phyloP scores from a whole-genome alignment of 2,113 vertebrate genomes.

The Platysteira castanea region DNA sequence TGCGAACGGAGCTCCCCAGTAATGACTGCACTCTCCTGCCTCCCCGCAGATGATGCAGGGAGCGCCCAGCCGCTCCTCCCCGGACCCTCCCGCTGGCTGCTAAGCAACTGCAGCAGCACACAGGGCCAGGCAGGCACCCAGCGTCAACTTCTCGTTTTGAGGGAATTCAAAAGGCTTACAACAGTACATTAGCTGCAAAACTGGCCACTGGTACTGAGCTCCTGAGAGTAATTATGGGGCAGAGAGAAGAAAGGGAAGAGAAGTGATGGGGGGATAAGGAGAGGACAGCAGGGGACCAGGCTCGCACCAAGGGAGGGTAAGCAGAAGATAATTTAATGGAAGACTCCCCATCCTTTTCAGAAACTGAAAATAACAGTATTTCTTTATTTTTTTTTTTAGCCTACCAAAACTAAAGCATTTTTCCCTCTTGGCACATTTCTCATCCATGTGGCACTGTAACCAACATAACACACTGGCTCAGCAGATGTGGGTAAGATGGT shows the following conservation, averaged over 20 bases:
- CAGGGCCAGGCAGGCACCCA: not conserved
- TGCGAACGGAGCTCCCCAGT: not conserved
- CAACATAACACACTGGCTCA: rapidly evolving
- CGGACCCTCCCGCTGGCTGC: not conserved
- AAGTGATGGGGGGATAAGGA: not conserved
- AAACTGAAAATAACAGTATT: not conserved
- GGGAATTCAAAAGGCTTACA: not conserved
- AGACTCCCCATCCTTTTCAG: not conserved
- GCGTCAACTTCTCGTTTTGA: not conserved
- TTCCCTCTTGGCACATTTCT: not conserved
- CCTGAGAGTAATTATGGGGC: not conserved
- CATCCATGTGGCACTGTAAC: not conserved
- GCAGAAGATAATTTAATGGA: not conserved
- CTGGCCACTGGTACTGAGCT: not conserved
- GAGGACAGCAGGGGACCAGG: not conserved
- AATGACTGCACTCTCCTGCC: not conserved
- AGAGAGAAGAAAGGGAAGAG: not conserved
- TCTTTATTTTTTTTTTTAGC: not conserved
- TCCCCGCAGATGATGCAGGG: not conserved
- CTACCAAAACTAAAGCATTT: not conserved
- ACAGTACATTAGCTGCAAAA: not conserved
- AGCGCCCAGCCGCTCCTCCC: not conserved
- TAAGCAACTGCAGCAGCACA: not conserved
- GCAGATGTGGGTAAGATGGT: not conserved
- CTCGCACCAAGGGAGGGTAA: rapidly evolving